Evolutionary conservation across 2,888 invertebrate species (phyloP).

Genomic region (Drosophila atroscutellata): DNA sequence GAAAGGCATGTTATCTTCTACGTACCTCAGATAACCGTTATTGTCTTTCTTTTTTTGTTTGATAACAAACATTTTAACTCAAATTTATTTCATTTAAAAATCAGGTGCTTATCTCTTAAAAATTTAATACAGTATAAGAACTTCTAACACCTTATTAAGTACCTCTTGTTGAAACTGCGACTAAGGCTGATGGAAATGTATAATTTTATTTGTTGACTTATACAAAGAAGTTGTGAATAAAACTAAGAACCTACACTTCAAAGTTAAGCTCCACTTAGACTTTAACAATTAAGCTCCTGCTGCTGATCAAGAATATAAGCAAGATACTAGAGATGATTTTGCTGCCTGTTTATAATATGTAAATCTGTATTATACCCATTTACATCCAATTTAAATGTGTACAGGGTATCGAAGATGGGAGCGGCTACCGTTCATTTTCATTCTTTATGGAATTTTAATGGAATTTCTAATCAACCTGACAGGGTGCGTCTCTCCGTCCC

Average conservation of each 20-base stretch:
- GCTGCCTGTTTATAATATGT: not conserved
- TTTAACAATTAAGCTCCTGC: not conserved
- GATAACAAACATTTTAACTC: not conserved
- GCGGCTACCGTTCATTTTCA: slow-evolving; percentile 52
- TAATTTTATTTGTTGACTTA: not conserved
- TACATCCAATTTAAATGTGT: not conserved
- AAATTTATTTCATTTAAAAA: not conserved
- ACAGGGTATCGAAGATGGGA: slow-evolving; percentile 43
- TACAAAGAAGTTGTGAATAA: not conserved
- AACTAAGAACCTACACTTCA: not conserved
- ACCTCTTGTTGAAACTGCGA: not conserved
- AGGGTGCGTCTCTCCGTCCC: slow-evolving; percentile 48
- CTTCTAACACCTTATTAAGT: not conserved
- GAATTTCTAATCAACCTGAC: slow-evolving; percentile 79
- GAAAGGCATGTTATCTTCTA: too few relatives aligned
- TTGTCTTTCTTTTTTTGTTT: too few relatives aligned
- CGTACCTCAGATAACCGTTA: too few relatives aligned
- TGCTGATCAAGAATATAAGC: not conserved
- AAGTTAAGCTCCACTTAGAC: not conserved
- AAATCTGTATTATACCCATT: not conserved
- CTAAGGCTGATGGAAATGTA: not conserved
- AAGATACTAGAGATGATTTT: not conserved
- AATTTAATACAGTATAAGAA: not conserved
- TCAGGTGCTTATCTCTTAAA: not conserved
- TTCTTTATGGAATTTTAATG: slow-evolving; percentile 77